Evolutionary conservation across 1,140 invertebrate genomes (phyloP).

Genomic region (Trachelipus rathkii): DNA sequence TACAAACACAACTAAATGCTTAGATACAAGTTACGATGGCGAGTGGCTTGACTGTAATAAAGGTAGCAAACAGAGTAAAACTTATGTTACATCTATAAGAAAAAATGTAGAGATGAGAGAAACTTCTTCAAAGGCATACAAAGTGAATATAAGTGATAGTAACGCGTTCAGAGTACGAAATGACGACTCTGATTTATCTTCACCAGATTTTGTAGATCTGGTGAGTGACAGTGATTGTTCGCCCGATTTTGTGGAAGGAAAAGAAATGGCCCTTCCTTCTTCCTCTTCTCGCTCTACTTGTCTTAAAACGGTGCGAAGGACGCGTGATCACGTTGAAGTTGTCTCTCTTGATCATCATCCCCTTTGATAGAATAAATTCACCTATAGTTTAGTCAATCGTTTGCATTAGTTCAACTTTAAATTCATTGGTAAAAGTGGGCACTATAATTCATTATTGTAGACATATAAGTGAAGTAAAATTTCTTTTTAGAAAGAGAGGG

Average conservation of each 20-base stretch:
- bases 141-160: not conserved
- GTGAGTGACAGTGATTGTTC: slow-evolving; percentile 35
- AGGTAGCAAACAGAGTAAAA: not conserved
- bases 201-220: slow-evolving; percentile 27
- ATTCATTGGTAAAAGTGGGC: too few species aligned
- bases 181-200: not conserved
- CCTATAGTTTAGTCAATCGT: not conserved
- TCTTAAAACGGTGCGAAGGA: slow-evolving; percentile 38
- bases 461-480: too few species aligned
- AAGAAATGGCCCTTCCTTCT: slow-evolving; percentile 23
- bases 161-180: not conserved
- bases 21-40: not conserved
- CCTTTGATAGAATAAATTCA: not conserved
- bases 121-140: not conserved
- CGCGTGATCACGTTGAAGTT: slow-evolving; percentile 40
- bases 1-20: not conserved
- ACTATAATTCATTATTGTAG: too few species aligned
- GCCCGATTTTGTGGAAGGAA: slow-evolving; percentile 30
- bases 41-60: slow-evolving; percentile 21
- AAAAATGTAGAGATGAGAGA: not conserved
- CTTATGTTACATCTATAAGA: not conserved
- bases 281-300: slow-evolving; percentile 36
- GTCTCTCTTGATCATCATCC: slow-evolving; percentile 40
- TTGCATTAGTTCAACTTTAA: too few species aligned
- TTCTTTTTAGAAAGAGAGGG: too few species aligned